A percentile compares a stretch with the other conserved stretches of the same genome.
phyloP scores from a whole-genome alignment of 2,113 vertebrate species.

The Catharus minimus region DNA sequence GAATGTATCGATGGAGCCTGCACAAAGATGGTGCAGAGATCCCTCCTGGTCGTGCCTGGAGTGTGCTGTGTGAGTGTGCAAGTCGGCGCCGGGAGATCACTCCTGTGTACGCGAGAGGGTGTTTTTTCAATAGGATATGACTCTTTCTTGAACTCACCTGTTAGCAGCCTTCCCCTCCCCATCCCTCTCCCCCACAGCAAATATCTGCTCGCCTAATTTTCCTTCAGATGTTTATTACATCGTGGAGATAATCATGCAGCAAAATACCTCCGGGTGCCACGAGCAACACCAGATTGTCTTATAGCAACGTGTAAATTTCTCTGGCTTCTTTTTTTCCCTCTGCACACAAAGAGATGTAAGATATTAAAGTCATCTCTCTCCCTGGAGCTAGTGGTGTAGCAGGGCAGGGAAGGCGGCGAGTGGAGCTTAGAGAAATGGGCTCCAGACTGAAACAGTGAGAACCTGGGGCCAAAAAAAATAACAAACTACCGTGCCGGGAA shows the following conservation, averaged over 20 bases:
- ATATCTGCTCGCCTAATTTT: constrained; percentile 52
- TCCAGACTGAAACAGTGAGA: constrained; percentile 2
- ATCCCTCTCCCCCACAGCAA: not conserved
- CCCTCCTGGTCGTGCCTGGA: not conserved
- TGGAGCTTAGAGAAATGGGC: constrained; percentile 1
- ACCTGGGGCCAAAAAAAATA: constrained; percentile 28
- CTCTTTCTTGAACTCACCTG: constrained; percentile 60
- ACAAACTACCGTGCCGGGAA: constrained; percentile 30
- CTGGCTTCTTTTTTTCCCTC: not conserved
- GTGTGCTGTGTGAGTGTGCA: not conserved
- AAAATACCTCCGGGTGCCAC: constrained; percentile 47
- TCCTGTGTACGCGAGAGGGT: not conserved
- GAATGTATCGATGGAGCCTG: constrained; percentile 27
- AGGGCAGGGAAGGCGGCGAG: not conserved
- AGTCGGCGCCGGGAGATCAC: not conserved
- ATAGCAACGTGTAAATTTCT: constrained; percentile 19
- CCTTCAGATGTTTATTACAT: constrained; percentile 63
- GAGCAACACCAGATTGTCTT: constrained; percentile 49
- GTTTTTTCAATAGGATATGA: constrained; percentile 41
- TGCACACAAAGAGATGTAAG: constrained; percentile 42
- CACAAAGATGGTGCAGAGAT: constrained; percentile 49
- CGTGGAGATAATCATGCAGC: constrained; percentile 39
- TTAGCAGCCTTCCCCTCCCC: constrained; percentile 44
- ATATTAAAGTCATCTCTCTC: constrained; percentile 21
- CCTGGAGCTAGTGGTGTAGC: constrained; percentile 1